These are phyloP conservation scores for Catostomus latipinnis DNA, from an alignment of 2,797 vertebrate genomes.

Conservation along the genomic window DNA sequence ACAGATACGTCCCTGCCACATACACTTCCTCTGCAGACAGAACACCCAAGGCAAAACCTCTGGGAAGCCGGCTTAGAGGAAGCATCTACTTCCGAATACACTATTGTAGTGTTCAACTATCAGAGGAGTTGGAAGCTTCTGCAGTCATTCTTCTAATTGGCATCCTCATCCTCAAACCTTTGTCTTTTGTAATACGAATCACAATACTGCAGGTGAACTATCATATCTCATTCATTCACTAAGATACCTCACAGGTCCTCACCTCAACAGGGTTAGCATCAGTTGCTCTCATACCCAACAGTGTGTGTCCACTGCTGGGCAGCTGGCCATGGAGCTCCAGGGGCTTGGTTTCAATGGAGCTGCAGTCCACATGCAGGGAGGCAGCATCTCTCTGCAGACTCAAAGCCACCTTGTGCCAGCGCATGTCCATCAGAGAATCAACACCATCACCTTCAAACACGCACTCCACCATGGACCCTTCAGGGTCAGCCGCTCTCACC, in stretches of 20 bases:
- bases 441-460: slow-evolving; percentile 83
- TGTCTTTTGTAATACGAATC: not conserved
- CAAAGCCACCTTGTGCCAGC: slow-evolving; percentile 91
- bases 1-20: slow-evolving; percentile 14
- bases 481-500: slow-evolving; percentile 62
- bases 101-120: slow-evolving; percentile 29
- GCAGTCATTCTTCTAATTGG: slow-evolving; percentile 23
- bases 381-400: slow-evolving; percentile 78
- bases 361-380: slow-evolving; percentile 89
- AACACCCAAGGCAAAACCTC: slow-evolving; percentile 45
- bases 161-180: not conserved
- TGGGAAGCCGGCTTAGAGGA: slow-evolving; percentile 43
- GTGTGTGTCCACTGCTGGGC: slow-evolving; percentile 77
- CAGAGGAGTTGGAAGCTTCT: slow-evolving; percentile 22
- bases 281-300: slow-evolving; percentile 83
- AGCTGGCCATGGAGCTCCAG: slow-evolving; percentile 74
- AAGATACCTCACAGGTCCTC: slow-evolving; percentile 53
- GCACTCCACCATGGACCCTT: slow-evolving; percentile 70
- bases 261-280: slow-evolving; percentile 84
- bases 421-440: slow-evolving; percentile 84
- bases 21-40: slow-evolving; percentile 9
- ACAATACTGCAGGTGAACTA: not conserved
- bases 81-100: slow-evolving; percentile 39
- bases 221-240: not conserved
- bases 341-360: slow-evolving; percentile 85